Evolutionary conservation across 2,888 invertebrate species (phyloP).

Genomic region (Aspidiotus rigidus): DNA sequence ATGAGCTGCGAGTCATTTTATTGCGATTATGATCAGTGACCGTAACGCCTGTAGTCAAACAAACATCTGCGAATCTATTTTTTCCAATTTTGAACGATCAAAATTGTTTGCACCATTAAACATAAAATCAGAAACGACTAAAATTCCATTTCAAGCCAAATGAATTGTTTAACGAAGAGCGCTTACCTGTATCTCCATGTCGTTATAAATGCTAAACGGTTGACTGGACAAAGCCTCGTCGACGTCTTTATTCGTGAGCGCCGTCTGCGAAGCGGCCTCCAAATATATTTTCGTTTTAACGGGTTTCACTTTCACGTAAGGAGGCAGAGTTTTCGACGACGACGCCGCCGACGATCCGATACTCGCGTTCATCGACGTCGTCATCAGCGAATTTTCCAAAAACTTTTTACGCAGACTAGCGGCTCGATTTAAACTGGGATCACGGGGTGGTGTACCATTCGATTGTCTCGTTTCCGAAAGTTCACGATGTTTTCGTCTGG

Average conservation of each 20-base stretch:
- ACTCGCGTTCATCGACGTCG: slow-evolving; percentile 30
- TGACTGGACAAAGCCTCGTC: slow-evolving; percentile 61
- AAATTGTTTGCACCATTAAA: too few species aligned
- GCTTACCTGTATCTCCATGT: slow-evolving; percentile 2
- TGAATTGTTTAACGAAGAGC: background rate
- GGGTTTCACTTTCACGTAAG: slow-evolving; percentile 35
- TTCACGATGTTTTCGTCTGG: slow-evolving; percentile 60
- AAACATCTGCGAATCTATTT: too few species aligned
- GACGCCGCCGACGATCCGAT: slow-evolving; percentile 30
- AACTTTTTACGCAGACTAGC: slow-evolving; percentile 40
- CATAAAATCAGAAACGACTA: too few species aligned
- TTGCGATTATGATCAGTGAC: too few species aligned
- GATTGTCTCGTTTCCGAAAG: slow-evolving; percentile 45
- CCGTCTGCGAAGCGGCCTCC: slow-evolving; percentile 68
- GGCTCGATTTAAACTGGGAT: slow-evolving; percentile 41
- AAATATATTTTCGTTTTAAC: slow-evolving; percentile 65
- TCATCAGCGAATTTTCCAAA: slow-evolving; percentile 34
- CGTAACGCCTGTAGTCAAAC: too few species aligned
- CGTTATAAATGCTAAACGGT: slow-evolving; percentile 34
- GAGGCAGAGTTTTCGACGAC: slow-evolving; percentile 37
- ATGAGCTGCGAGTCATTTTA: too few species aligned
- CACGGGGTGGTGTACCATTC: slow-evolving; percentile 35
- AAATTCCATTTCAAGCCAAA: too few species aligned
- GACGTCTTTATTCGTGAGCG: slow-evolving; percentile 60
- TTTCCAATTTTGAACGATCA: too few species aligned